Base-by-base conservation (phyloP, 1,140 invertebrate species). In the Heliconius himera region DNA sequence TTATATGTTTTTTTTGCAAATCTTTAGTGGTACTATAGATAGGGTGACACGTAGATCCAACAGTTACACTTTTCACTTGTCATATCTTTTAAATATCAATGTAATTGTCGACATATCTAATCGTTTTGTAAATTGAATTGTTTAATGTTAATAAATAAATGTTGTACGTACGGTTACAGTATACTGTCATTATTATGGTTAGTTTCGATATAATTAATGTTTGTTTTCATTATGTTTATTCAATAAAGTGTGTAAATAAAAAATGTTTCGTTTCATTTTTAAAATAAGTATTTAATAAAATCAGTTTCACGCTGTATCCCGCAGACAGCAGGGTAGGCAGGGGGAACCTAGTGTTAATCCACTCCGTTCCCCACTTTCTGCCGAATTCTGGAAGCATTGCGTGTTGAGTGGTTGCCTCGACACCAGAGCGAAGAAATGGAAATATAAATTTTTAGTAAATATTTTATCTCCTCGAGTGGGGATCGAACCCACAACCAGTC, bases 201-300 rank as follows among this genome's bases (percentile, higher is more conserved):
- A 88, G 90, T 94, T 94, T 93, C 87, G 85, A 90, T 90, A 90
- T 91, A 89, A 87, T 91, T 88, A 87, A 90, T 90, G 89, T 93
- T 94, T 92, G 91, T 94, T 93, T 94, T 94, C 89, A 93, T 93
- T 94, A 93, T 91, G 92, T 94, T 94, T 93, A 89, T 92, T 94
- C 90, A 94, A 93, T 94, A 94, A 94, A 94, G 93, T 93, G 93
- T 94, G 93, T 94, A 94, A 90, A 93, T 93, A 94, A 91, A 73
- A 76, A 73, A 51, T 26, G 33, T 41, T 70, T 20, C 51, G 56
- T 78, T 72, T 22, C 2, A 56, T n/a, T 56, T n/a, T 51, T 20
- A 5, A 4, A 6, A 22, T n/a, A 6, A 20, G 16, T 54, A 54
- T 54, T 54, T 54, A 18, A 54, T 20, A 54, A 20, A 20, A 20